These are phyloP conservation scores for Felis chaus DNA, from an alignment of 2,113 vertebrate species.

Conservation along the genomic window DNA sequence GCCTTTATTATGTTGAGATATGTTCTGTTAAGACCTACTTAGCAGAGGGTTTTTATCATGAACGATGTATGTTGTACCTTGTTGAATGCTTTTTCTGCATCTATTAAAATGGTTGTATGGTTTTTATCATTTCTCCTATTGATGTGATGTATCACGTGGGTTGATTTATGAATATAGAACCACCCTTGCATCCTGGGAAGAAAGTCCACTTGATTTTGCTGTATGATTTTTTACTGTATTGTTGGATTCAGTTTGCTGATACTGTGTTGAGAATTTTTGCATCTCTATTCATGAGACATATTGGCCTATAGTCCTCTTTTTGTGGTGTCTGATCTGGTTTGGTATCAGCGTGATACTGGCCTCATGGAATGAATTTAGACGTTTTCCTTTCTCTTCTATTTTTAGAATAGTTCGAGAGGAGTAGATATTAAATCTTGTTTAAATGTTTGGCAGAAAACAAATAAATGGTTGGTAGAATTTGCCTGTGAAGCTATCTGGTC, in stretches of 20 bases:
- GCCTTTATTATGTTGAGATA: neutral
- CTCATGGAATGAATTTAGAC: neutral
- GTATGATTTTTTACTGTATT: neutral
- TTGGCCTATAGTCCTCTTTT: neutral
- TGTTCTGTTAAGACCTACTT: neutral
- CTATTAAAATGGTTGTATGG: neutral
- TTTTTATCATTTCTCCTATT: neutral
- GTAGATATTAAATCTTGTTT: neutral
- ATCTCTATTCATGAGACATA: neutral
- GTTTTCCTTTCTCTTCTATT: neutral
- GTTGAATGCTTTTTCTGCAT: neutral
- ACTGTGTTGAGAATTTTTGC: neutral
- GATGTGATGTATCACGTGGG: neutral
- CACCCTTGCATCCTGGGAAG: neutral
- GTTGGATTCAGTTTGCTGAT: neutral
- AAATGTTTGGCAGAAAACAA: neutral
- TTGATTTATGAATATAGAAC: neutral
- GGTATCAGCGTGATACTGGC: neutral
- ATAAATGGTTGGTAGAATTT: neutral
- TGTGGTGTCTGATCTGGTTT: neutral
- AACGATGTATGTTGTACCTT: neutral
- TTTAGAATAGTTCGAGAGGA: neutral
- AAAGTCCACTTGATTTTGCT: neutral
- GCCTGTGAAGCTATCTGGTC: neutral
- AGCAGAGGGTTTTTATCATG: neutral